These are phyloP conservation scores for Zelleria hepariella DNA, from an alignment of 2,888 invertebrate species.

Conservation along the genomic window DNA sequence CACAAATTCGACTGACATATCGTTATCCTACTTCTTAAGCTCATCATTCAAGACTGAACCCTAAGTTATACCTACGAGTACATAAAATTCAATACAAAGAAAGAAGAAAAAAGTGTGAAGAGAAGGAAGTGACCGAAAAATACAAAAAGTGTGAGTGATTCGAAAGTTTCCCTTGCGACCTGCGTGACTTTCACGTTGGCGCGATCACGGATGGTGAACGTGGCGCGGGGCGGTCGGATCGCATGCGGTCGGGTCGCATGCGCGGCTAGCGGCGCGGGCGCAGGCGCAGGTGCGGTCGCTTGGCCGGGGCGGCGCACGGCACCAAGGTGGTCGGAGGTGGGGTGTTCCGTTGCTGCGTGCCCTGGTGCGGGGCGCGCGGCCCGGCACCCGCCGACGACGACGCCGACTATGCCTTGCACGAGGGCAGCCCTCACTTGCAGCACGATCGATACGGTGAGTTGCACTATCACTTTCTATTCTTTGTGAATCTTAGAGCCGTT, in stretches of 20 bases:
- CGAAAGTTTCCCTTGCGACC: not conserved
- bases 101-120: not conserved
- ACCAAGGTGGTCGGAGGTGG: slow-evolving; percentile 80
- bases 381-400: slow-evolving; percentile 75
- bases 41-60: slow-evolving; percentile 53
- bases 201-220: slow-evolving; percentile 15
- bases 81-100: not conserved
- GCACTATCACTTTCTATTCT: too few relatives aligned
- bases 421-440: slow-evolving; percentile 53
- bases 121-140: not conserved
- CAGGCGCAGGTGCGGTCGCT: slow-evolving; percentile 55
- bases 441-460: slow-evolving; percentile 53
- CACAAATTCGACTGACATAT: slow-evolving; percentile 50
- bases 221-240: slow-evolving; percentile 10
- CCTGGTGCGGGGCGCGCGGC: slow-evolving; percentile 83
- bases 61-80: slow-evolving; percentile 16
- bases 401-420: slow-evolving; percentile 62
- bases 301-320: slow-evolving; percentile 63
- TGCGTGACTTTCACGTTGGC: slow-evolving; percentile 6
- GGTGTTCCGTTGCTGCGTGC: slow-evolving; percentile 88
- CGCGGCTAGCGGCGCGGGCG: slow-evolving; percentile 33
- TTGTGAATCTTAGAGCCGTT: too few relatives aligned
- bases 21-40: slow-evolving; percentile 40
- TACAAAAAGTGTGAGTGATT: not conserved
- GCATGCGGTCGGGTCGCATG: slow-evolving; percentile 7